phyloP scores from a whole-genome alignment of 1,140 invertebrate genomes.

The Drosophila ficusphila region DNA sequence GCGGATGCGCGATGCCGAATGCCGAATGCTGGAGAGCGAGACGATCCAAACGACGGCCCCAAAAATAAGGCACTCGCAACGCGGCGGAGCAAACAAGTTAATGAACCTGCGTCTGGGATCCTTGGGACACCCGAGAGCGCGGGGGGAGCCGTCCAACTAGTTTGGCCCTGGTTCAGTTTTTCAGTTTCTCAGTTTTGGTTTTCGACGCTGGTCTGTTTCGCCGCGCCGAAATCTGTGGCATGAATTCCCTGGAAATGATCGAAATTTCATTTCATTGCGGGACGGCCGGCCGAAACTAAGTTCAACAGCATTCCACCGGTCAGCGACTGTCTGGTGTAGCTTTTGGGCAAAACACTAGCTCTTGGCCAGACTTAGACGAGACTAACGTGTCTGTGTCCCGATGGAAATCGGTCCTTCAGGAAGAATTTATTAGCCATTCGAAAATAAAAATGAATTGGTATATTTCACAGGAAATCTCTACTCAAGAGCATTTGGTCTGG shows the following conservation, averaged over 20 bases:
- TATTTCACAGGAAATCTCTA: not conserved
- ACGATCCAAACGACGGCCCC: conserved; percentile 20
- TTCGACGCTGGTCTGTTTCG: conserved; percentile 22
- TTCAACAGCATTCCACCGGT: conserved; percentile 77
- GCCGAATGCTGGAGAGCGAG: conserved; percentile 4
- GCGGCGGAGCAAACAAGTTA: conserved; percentile 70
- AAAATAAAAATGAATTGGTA: not conserved
- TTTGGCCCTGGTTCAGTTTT: conserved; percentile 35
- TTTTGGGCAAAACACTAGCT: conserved; percentile 5
- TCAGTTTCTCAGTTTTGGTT: conserved; percentile 26
- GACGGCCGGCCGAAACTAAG: conserved; percentile 58
- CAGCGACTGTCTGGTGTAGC: conserved; percentile 37
- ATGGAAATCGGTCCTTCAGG: not conserved
- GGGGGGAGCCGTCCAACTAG: conserved; percentile 65
- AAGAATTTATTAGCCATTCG: too few relatives aligned
- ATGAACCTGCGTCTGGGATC: conserved; percentile 62
- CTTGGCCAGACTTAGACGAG: conserved; percentile 32
- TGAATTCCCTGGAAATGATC: conserved; percentile 79
- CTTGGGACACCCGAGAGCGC: conserved; percentile 45
- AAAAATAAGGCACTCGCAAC: conserved; percentile 32
- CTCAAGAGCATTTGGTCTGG: too few relatives aligned
- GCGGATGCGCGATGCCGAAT: conserved; percentile 64
- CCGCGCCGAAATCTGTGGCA: conserved; percentile 71
- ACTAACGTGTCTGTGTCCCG: not conserved
- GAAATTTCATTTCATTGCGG: conserved; percentile 78